Percentiles rank a stretch among this genome's conserved stretches.
Evolutionary conservation across 2,113 vertebrate genomes (phyloP).

Genomic region (Elanoides forficatus): DNA sequence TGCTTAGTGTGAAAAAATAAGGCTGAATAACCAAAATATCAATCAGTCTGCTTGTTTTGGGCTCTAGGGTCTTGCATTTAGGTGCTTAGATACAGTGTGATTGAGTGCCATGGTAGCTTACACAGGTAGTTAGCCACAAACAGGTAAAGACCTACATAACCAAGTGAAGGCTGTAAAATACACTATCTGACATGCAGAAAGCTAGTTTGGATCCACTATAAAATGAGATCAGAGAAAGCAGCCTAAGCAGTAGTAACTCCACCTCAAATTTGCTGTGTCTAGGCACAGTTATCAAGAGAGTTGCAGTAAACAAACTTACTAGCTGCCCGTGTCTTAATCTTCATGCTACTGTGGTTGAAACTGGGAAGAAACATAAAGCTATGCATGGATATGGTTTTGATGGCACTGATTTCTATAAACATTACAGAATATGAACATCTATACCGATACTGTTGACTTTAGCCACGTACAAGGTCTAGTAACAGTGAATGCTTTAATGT

Average conservation of each 20-base stretch:
- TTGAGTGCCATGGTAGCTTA: neutral
- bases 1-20: neutral
- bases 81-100: neutral
- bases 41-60: neutral
- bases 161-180: neutral
- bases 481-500: constrained; percentile 42
- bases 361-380: constrained; percentile 1
- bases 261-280: neutral
- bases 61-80: neutral
- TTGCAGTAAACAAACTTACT: neutral
- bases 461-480: constrained; percentile 17
- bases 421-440: constrained; percentile 45
- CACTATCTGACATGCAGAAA: neutral
- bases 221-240: neutral
- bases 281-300: neutral
- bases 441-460: constrained; percentile 46
- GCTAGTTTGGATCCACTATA: neutral
- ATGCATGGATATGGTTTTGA: neutral
- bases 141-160: neutral
- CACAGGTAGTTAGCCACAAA: neutral
- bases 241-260: neutral
- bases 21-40: neutral
- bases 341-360: constrained; percentile 18
- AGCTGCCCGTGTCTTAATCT: neutral
- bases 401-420: constrained; percentile 46